phyloP scores from a whole-genome alignment of 2,888 invertebrate genomes.

The Drosophila neutralis region DNA sequence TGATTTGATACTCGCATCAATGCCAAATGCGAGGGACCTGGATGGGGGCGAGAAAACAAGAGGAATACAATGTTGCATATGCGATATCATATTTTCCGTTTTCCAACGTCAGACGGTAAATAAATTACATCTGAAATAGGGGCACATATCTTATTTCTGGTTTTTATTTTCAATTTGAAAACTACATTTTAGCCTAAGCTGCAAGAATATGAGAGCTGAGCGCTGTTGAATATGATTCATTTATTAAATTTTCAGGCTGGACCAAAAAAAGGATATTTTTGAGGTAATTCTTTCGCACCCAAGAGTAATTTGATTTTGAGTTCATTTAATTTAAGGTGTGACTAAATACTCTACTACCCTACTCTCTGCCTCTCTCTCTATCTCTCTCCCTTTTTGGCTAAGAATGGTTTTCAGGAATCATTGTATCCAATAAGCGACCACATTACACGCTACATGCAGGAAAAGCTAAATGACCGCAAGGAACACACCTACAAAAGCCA shows the following conservation, averaged over 20 bases:
- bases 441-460: slow-evolving; percentile 75
- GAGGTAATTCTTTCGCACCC: too few relatives aligned
- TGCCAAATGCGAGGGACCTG: slow-evolving; percentile 42
- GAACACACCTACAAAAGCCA: slow-evolving; percentile 60
- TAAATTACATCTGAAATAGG: slow-evolving; percentile 1
- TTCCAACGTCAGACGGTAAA: slow-evolving; percentile 11
- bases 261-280: too few relatives aligned
- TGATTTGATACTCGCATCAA: slow-evolving; percentile 63
- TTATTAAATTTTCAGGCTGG: neutral
- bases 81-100: slow-evolving; percentile 12
- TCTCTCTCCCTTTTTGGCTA: neutral
- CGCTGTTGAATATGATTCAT: slow-evolving; percentile 5
- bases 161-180: slow-evolving; percentile 17
- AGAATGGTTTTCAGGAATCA: slow-evolving; percentile 25
- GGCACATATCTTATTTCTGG: slow-evolving; percentile 5
- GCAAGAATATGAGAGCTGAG: neutral
- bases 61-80: slow-evolving; percentile 17
- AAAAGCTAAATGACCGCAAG: slow-evolving; percentile 75
- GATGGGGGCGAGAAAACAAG: neutral
- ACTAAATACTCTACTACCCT: slow-evolving; percentile 10
- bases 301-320: slow-evolving; percentile 4
- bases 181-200: neutral
- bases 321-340: slow-evolving; percentile 29
- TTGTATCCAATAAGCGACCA: slow-evolving; percentile 68
- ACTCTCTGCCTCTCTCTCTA: neutral